These are phyloP conservation scores for Ferrisia virgata DNA, from an alignment of 2,888 invertebrate species.

Conservation along the genomic window DNA sequence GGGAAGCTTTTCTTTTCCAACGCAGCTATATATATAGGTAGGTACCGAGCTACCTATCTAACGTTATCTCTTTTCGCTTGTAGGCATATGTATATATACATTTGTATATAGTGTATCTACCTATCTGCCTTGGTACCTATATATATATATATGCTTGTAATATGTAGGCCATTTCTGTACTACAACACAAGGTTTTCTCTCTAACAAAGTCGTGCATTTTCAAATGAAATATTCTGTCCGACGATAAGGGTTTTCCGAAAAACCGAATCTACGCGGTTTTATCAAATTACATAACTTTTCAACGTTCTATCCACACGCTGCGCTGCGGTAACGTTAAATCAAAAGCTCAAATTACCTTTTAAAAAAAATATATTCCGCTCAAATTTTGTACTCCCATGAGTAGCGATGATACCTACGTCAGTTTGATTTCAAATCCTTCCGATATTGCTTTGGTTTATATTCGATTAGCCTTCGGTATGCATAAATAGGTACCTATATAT, in stretches of 20 bases:
- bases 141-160: too few relatives aligned
- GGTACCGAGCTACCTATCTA: not conserved
- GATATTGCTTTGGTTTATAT: not conserved
- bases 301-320: not conserved
- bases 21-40: not conserved
- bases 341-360: conserved; percentile 9
- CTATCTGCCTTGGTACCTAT: too few relatives aligned
- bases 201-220: not conserved
- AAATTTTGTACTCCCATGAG: not conserved
- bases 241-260: not conserved
- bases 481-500: too few relatives aligned
- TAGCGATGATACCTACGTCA: not conserved
- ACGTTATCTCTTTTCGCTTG: not conserved
- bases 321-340: not conserved
- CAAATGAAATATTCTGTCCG: not conserved
- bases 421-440: not conserved
- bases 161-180: too few relatives aligned
- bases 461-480: too few relatives aligned
- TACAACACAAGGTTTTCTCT: not conserved
- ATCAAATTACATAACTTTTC: not conserved
- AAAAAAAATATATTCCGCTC: not conserved
- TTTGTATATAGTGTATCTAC: too few relatives aligned
- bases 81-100: too few relatives aligned
- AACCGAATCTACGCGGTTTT: not conserved
- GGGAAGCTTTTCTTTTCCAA: not conserved